Percentiles rank a stretch among this genome's conserved stretches.
Conservation (phyloP, 2,113 vertebrate species). For the Hepsetus odoe region DNA sequence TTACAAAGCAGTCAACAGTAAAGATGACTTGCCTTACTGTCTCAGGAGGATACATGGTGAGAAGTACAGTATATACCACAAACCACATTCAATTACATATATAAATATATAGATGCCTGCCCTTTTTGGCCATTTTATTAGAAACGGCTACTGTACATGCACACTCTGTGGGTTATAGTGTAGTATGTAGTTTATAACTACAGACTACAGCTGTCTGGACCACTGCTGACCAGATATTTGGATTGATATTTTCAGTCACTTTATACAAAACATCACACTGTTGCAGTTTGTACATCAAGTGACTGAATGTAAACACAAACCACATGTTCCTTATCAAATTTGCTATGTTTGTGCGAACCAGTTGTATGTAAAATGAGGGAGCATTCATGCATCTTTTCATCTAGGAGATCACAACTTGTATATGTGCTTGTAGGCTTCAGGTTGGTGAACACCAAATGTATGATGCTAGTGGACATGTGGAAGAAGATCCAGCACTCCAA, state of each 20-base stretch:
- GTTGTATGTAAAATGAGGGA: no score
- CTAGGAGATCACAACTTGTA: background rate
- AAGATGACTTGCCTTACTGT: slow-evolving; percentile 97
- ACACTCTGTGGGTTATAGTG: background rate
- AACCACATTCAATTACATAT: no score
- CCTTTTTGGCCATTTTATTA: slow-evolving; percentile 2
- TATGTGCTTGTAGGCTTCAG: slow-evolving; percentile 84
- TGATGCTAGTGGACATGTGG: slow-evolving; percentile 99
- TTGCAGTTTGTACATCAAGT: no score
- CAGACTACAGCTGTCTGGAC: background rate
- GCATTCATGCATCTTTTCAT: no score
- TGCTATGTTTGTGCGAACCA: no score
- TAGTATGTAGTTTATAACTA: background rate
- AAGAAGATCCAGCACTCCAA: slow-evolving; percentile 99
- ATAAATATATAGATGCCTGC: no score
- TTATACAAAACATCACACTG: no score
- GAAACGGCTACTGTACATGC: background rate
- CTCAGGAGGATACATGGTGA: slow-evolving; percentile 98
- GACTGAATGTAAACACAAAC: background rate
- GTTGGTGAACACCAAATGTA: slow-evolving; percentile 98
- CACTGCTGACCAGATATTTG: background rate
- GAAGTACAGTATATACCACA: slow-evolving; percentile 38
- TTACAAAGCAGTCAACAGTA: slow-evolving; percentile 99
- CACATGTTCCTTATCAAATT: no score
- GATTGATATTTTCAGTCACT: no score